These are phyloP conservation scores for Microplitis deprimator DNA, from an alignment of 2,888 invertebrate genomes.

Conservation along the genomic window DNA sequence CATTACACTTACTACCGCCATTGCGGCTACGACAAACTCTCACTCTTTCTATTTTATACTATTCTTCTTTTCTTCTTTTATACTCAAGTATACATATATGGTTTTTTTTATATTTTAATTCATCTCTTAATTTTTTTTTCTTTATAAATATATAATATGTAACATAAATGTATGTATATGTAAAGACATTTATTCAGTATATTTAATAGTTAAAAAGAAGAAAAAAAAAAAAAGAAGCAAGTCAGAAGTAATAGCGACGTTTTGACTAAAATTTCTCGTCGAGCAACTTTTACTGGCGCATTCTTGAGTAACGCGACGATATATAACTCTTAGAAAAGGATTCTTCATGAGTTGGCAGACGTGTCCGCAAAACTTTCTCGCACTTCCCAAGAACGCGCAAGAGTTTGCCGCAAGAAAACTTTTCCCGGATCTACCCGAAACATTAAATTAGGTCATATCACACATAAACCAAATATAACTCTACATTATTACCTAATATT, in stretches of 20 bases:
- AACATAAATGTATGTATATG: background rate
- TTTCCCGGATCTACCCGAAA: constrained; percentile 16
- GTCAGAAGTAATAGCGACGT: background rate
- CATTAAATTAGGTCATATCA: constrained; percentile 15
- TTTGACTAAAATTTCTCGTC: background rate
- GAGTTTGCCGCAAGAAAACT: background rate
- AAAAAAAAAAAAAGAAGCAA: too few species aligned
- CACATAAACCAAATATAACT: background rate
- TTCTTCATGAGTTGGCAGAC: constrained; percentile 18
- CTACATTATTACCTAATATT: background rate
- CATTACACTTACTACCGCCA: constrained; percentile 64
- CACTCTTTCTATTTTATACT: background rate
- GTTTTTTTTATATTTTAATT: background rate
- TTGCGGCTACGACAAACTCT: constrained; percentile 22
- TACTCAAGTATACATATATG: background rate
- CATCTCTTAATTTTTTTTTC: background rate
- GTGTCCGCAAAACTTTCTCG: constrained; percentile 14
- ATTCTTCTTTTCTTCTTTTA: constrained; percentile 20
- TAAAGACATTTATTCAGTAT: too few species aligned
- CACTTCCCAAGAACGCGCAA: constrained; percentile 17
- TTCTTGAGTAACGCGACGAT: background rate
- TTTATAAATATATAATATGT: background rate
- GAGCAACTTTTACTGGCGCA: background rate
- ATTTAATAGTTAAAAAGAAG: too few species aligned
- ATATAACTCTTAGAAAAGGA: background rate